A percentile compares a stretch with the other conserved stretches of the same genome.
These are phyloP conservation scores for Drosophila busckii DNA, from an alignment of 1,140 invertebrate species.

Conservation along the genomic window DNA sequence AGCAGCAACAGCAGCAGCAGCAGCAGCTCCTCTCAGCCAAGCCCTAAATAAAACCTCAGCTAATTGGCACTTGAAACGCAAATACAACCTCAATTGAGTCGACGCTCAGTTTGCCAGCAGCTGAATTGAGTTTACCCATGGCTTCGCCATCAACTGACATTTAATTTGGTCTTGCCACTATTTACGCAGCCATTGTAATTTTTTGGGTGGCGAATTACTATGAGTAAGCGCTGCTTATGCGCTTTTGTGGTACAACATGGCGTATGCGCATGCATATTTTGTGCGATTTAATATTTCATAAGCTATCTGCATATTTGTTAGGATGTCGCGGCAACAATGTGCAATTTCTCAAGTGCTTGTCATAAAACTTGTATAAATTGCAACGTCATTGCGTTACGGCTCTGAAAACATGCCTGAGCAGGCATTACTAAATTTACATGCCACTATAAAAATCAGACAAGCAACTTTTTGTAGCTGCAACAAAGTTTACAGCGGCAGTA, in stretches of 20 bases:
- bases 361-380: conserved; percentile 47
- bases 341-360: conserved; percentile 29
- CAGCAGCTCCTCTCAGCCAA: conserved; percentile 3
- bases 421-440: conserved; percentile 52
- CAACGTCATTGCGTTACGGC: conserved; percentile 44
- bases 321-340: conserved; percentile 16
- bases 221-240: neutral
- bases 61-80: conserved; percentile 64
- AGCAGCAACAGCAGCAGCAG: neutral
- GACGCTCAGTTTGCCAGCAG: conserved; percentile 13
- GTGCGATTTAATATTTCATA: conserved; percentile 42
- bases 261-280: conserved; percentile 34
- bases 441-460: conserved; percentile 41
- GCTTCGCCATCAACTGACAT: conserved; percentile 8
- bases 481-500: conserved; percentile 31
- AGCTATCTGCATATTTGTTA: neutral
- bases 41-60: conserved; percentile 33
- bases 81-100: conserved; percentile 47
- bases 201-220: conserved; percentile 17
- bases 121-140: neutral
- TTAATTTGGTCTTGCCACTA: conserved; percentile 37
- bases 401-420: conserved; percentile 29
- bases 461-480: conserved; percentile 34
- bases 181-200: conserved; percentile 40
- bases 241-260: conserved; percentile 7